A percentile compares a stretch with the other conserved stretches of the same genome.
These are phyloP conservation scores for Crotophaga sulcirostris DNA, from an alignment of 2,113 vertebrate genomes.

Conservation along the genomic window DNA sequence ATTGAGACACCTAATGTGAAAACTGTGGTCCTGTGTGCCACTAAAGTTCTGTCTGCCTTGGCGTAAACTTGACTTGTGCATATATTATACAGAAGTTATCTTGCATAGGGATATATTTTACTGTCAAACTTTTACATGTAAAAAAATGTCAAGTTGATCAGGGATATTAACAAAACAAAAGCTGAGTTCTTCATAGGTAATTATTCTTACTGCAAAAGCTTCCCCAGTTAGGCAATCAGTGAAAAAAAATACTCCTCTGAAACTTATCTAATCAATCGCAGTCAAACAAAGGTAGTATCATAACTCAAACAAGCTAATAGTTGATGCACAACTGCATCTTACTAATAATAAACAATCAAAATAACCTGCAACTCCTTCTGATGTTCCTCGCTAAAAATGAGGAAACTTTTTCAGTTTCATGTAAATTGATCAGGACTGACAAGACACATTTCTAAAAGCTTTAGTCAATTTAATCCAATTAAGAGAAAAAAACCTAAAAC, in stretches of 20 bases:
- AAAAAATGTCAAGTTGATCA: neutral
- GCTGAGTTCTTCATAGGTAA: neutral
- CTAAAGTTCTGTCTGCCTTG: neutral
- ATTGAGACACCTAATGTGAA: neutral
- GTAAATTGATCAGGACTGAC: neutral
- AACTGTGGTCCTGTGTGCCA: neutral
- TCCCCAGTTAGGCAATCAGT: neutral
- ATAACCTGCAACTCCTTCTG: neutral
- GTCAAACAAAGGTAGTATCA: neutral
- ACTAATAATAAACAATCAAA: neutral
- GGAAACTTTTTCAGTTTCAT: neutral
- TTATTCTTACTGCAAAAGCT: neutral
- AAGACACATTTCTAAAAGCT: neutral
- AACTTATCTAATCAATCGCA: neutral
- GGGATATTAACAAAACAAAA: neutral
- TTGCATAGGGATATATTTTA: neutral
- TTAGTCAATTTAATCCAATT: conserved; percentile 24
- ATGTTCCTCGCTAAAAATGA: neutral
- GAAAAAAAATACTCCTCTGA: neutral
- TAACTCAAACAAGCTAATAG: neutral
- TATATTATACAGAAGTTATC: neutral
- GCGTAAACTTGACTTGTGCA: neutral
- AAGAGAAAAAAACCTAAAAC: neutral
- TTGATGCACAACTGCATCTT: neutral
- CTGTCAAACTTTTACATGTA: neutral